Percentiles rank a stretch among this genome's conserved stretches.
phyloP scores from a whole-genome alignment of 2,113 vertebrate species.

The Saccopteryx leptura region DNA sequence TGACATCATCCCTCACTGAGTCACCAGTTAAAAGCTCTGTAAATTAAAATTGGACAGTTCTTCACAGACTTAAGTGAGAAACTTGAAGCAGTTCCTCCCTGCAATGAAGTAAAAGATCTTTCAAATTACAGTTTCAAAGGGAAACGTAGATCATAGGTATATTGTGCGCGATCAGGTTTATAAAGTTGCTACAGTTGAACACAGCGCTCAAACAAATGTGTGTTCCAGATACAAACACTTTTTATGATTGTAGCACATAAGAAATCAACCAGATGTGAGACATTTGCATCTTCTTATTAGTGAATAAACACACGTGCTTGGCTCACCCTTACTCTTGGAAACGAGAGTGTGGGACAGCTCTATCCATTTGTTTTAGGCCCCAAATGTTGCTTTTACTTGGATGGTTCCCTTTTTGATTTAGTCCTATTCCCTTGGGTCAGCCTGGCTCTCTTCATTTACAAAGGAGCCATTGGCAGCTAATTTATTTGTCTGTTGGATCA shows the following conservation, averaged over 20 bases:
- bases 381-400: background rate
- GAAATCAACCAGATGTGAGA: constrained; percentile 60
- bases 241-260: constrained; percentile 16
- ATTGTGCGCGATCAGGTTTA: background rate
- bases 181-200: background rate
- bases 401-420: background rate
- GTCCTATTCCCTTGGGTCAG: constrained; percentile 23
- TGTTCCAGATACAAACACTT: background rate
- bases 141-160: background rate
- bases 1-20: constrained; percentile 80
- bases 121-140: background rate
- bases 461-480: constrained; percentile 40
- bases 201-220: background rate
- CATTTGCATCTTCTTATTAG: constrained; percentile 48
- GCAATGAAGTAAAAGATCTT: background rate
- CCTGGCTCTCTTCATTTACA: constrained; percentile 29
- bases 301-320: constrained; percentile 45
- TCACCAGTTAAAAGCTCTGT: constrained; percentile 65
- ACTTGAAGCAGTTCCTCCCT: background rate
- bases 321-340: background rate
- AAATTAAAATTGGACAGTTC: constrained; percentile 50
- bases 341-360: background rate
- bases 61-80: constrained; percentile 43
- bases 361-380: background rate
- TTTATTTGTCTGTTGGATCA: constrained; percentile 52